Evolutionary conservation across 92 coral and sea anemone genomes (phyloP), one percentile per base, ranked within the genome.

Genomic region (Desmophyllum pertusum): DNA sequence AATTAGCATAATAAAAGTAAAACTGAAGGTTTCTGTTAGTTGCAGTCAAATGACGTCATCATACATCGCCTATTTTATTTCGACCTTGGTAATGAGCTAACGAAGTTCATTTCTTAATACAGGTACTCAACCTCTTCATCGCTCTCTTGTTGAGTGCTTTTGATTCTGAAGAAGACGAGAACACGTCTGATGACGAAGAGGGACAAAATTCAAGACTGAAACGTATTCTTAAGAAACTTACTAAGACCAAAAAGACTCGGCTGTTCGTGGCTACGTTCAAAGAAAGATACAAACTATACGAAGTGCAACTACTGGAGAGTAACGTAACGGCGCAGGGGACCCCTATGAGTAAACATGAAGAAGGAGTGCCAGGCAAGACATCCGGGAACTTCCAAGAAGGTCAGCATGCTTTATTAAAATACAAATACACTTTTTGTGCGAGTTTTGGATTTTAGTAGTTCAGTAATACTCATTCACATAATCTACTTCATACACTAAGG

Each of bases 111-210:
- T 75, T 39, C 3, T 10, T 9, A 10, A 41, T 70, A 5, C 84
- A 91, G 92, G 92, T 91, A 18, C 82, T 91, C 27, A 93, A 93
- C 52, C 94, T 93, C 29, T 93, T 93, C 75, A 89, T 93, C 19
- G 97, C 97, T 38, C 89, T 93, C 19, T 81, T 93, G 69, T 70
- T 93, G 84, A 93, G 92, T 69, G 89, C 97, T 21, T 93, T 93
- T 77, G 97, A 93, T 59, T 79, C 90, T 2, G 89, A 88, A 23
- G 95, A 94, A 40, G 89, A 86, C 7, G 86, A 82, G 61, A 85
- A 78, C 73, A 40, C 19, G 35, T n/a, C 39, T 0, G 88, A 89
- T 50, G 90, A 85, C 37, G 83, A 81, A 77, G 88, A 77, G 65
- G 65, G 76, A 36, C 40, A 57, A 63, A 76, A 79, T 45, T 38